Evolutionary conservation across 2,888 invertebrate genomes (phyloP).

Genomic region (Melieria omissa): DNA sequence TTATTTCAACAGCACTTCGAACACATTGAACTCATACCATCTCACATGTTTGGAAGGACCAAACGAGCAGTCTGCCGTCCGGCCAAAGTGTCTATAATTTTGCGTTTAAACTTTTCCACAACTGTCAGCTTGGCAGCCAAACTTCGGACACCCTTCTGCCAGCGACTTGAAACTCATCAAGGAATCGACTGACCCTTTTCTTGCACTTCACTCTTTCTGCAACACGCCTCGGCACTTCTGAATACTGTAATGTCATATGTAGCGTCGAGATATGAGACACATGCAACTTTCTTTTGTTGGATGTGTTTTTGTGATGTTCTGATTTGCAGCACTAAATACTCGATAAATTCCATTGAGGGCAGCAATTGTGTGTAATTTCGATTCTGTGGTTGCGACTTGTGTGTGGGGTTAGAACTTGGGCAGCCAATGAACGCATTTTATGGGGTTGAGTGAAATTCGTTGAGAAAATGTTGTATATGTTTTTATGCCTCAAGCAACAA

Average conservation of each 20-base stretch:
- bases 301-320: constrained; percentile 28
- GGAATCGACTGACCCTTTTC: constrained; percentile 11
- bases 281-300: constrained; percentile 2
- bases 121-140: constrained; percentile 37
- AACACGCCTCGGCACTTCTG: too few species aligned
- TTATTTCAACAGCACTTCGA: constrained; percentile 32
- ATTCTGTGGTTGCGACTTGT: background rate
- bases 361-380: background rate
- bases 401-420: background rate
- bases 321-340: constrained; percentile 23
- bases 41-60: constrained; percentile 3
- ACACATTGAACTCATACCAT: background rate
- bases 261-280: too few species aligned
- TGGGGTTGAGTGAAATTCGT: too few species aligned
- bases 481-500: too few species aligned
- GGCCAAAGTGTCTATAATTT: constrained; percentile 46
- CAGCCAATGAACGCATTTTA: background rate
- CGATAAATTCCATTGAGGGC: constrained; percentile 7
- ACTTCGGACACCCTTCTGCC: background rate
- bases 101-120: constrained; percentile 43
- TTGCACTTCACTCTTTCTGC: too few species aligned
- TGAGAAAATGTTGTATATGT: too few species aligned
- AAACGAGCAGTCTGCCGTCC: background rate
- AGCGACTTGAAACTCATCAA: constrained; percentile 1
- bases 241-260: too few species aligned